A percentile compares a stretch with the other conserved stretches of the same genome.
These are phyloP conservation scores for Sclerodermus sp. DNA, from an alignment of 2,888 invertebrate genomes.

Conservation along the genomic window DNA sequence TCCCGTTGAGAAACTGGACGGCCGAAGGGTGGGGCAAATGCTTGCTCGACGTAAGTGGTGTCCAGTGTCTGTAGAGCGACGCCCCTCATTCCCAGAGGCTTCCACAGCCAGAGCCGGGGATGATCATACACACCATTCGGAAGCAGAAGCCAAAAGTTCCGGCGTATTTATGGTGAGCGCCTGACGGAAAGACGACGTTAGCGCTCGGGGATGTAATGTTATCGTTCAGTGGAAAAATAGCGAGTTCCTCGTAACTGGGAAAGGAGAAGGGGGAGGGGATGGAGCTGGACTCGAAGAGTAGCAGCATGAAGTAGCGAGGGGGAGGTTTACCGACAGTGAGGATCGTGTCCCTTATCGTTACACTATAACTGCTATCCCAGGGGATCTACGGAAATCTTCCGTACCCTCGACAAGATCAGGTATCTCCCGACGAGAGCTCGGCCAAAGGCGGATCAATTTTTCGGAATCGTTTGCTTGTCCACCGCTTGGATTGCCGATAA, in stretches of 20 bases:
- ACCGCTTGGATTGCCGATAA: slow-evolving; percentile 3
- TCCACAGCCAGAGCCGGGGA: slow-evolving; percentile 20
- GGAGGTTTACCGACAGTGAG: slow-evolving; percentile 5
- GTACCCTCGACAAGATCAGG: not conserved
- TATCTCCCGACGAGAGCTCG: not conserved
- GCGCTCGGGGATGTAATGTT: slow-evolving; percentile 25
- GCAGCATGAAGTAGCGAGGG: not conserved
- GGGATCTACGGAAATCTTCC: slow-evolving; percentile 3
- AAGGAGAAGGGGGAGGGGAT: too few species aligned
- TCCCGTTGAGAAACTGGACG: slow-evolving; percentile 20
- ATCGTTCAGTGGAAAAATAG: slow-evolving; percentile 31
- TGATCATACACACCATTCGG: slow-evolving; percentile 28
- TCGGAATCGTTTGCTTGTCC: slow-evolving; percentile 5
- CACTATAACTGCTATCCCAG: slow-evolving; percentile 6
- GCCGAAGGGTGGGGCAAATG: slow-evolving; percentile 30
- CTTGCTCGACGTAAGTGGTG: slow-evolving; percentile 52
- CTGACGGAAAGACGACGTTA: slow-evolving; percentile 4
- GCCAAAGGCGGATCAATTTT: slow-evolving; percentile 3
- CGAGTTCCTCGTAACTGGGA: too few species aligned
- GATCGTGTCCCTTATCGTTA: slow-evolving; percentile 20
- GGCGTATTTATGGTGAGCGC: slow-evolving; percentile 26
- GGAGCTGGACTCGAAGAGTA: slow-evolving; percentile 6
- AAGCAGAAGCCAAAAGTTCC: slow-evolving; percentile 20
- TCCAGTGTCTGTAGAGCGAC: slow-evolving; percentile 42
- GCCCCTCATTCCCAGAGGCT: slow-evolving; percentile 23